These are phyloP conservation scores for Zoanthus sociatus DNA, from an alignment of 92 coral and sea anemone genomes.

Conservation along the genomic window DNA sequence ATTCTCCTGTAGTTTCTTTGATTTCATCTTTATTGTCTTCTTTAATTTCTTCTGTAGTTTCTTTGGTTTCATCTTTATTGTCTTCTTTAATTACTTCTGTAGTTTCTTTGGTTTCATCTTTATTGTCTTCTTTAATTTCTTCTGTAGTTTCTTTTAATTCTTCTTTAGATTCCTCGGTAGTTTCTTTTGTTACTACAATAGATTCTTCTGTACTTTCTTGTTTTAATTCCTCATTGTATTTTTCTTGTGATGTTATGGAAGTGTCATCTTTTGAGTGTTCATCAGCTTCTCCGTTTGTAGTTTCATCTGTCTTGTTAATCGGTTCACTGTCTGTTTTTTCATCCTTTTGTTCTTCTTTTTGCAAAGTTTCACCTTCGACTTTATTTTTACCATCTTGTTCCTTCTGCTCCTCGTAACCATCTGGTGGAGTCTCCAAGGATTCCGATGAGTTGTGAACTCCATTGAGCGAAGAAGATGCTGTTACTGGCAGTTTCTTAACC, in stretches of 20 bases:
- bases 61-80: background rate
- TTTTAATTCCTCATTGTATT: background rate
- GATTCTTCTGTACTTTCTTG: background rate
- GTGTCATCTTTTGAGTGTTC: too few relatives aligned
- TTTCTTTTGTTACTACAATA: background rate
- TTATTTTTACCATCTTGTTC: background rate
- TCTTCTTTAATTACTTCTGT: constrained; percentile 1
- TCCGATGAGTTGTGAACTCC: constrained; percentile 18
- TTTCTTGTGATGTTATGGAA: too few relatives aligned
- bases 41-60: too few relatives aligned
- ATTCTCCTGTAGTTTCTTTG: too few relatives aligned
- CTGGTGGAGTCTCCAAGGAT: background rate
- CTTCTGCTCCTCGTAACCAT: background rate
- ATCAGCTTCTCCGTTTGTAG: background rate
- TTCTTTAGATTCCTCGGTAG: background rate
- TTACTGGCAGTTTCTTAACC: constrained; percentile 26
- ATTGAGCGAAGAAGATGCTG: background rate
- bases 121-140: too few relatives aligned
- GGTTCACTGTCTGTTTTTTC: constrained; percentile 3
- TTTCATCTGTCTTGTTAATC: background rate
- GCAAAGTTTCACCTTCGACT: background rate
- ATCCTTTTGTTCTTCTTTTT: background rate
- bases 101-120: background rate
- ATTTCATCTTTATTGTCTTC: too few relatives aligned
- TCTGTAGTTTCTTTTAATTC: background rate